These are phyloP conservation scores for Hypomecis punctinalis DNA, from an alignment of 2,888 invertebrate species.

Conservation along the genomic window DNA sequence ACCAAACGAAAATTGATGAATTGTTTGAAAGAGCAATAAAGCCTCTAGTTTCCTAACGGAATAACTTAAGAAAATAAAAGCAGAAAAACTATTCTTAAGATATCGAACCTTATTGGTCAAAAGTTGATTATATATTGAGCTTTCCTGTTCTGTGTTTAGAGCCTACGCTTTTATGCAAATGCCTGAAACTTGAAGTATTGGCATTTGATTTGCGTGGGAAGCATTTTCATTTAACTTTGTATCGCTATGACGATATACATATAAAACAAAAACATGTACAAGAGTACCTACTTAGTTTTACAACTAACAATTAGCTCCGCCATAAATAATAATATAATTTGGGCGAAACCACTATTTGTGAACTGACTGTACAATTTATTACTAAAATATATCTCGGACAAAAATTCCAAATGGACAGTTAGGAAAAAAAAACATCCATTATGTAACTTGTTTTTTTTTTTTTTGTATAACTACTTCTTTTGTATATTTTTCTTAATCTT, in stretches of 20 bases:
- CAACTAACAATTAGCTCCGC: no score
- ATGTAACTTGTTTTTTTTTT: no score
- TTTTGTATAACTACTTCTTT: no score
- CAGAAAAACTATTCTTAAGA: not conserved
- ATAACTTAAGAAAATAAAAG: not conserved
- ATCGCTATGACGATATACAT: not conserved
- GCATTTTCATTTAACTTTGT: constrained; percentile 9
- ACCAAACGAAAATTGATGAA: not conserved
- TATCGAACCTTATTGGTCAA: not conserved
- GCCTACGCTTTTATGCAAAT: constrained; percentile 23
- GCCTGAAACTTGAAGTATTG: constrained; percentile 12
- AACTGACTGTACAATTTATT: no score
- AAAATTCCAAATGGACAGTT: no score
- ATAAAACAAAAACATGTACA: not conserved
- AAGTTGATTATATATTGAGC: not conserved
- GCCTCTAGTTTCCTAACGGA: not conserved
- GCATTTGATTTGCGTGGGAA: constrained; percentile 27
- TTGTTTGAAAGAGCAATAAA: not conserved
- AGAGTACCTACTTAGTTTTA: no score
- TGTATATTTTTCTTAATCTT: no score
- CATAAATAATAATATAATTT: no score
- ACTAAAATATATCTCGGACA: no score
- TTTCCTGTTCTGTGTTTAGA: not conserved
- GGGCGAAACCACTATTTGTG: no score
- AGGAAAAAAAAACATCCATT: no score